Evolutionary conservation across 2,113 vertebrate genomes (phyloP).

Genomic region (Mormoops blainvillei): DNA sequence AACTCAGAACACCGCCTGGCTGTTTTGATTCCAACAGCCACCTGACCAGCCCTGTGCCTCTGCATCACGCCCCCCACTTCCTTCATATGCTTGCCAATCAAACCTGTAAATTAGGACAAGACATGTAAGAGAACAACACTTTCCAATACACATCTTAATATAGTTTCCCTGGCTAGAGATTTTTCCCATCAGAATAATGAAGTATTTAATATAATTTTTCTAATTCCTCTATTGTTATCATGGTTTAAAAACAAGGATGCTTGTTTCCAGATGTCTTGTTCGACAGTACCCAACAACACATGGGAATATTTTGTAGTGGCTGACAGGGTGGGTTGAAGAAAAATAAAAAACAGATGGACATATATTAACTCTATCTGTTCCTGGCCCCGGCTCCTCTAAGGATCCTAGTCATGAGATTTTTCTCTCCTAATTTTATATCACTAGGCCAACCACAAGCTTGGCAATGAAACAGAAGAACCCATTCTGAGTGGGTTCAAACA

Average conservation of each 20-base stretch:
- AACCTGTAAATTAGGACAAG: not conserved
- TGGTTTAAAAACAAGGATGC: conserved; percentile 73
- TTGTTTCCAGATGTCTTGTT: conserved; percentile 81
- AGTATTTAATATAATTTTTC: conserved; percentile 74
- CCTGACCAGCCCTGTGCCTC: not conserved
- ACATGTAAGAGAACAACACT: conserved; percentile 26
- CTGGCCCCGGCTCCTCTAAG: conserved; percentile 57
- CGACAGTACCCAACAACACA: conserved; percentile 77
- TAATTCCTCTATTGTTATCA: conserved; percentile 82
- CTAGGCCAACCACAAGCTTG: not conserved
- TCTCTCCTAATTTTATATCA: conserved; percentile 43
- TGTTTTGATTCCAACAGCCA: not conserved
- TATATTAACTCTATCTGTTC: conserved; percentile 78
- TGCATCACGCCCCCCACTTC: too few species aligned
- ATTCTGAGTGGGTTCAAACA: not conserved
- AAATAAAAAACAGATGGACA: conserved; percentile 82
- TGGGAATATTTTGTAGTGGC: conserved; percentile 82
- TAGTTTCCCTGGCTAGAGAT: conserved; percentile 52
- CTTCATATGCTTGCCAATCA: not conserved
- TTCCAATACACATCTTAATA: not conserved
- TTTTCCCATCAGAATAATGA: conserved; percentile 74
- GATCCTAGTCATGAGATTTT: conserved; percentile 11
- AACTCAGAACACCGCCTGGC: not conserved
- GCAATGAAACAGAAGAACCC: conserved; percentile 52
- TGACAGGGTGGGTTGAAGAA: conserved; percentile 76